Percentiles rank a stretch among this genome's conserved stretches.
Evolutionary conservation across 1,140 invertebrate genomes (phyloP).

Genomic region (Andricus grossulariae): DNA sequence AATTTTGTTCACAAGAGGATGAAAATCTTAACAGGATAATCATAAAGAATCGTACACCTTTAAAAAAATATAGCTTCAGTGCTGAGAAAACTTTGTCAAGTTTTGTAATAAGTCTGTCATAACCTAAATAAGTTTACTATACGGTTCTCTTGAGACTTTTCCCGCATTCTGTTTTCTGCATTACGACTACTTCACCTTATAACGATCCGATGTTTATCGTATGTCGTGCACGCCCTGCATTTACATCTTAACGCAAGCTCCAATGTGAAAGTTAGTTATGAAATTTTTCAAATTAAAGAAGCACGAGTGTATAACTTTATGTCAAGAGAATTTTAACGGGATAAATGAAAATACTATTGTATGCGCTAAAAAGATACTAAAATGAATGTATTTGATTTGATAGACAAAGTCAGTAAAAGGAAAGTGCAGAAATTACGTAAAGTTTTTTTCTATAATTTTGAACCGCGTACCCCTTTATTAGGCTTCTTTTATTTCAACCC

Average conservation of each 20-base stretch:
- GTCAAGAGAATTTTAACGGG: background rate
- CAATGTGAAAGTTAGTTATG: background rate
- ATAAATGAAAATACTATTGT: no score
- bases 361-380: no score
- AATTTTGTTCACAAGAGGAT: no score
- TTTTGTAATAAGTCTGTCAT: conserved; percentile 29
- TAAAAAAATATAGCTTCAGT: background rate
- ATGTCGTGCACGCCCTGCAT: conserved; percentile 28
- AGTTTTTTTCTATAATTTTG: no score
- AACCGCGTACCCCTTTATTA: no score
- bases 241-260: conserved; percentile 25
- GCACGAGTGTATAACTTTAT: background rate
- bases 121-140: conserved; percentile 27
- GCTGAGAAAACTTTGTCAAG: conserved; percentile 1
- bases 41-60: background rate
- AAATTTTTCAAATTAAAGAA: background rate
- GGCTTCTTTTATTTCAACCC: no score
- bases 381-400: no score
- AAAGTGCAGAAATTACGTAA: no score
- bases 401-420: no score
- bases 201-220: conserved; percentile 29
- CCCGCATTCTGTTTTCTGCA: conserved; percentile 25
- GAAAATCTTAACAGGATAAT: background rate
- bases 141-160: conserved; percentile 18
- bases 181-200: conserved; percentile 23